Conservation (phyloP, 2,113 vertebrate genomes). For the Pelusios castaneus region DNA sequence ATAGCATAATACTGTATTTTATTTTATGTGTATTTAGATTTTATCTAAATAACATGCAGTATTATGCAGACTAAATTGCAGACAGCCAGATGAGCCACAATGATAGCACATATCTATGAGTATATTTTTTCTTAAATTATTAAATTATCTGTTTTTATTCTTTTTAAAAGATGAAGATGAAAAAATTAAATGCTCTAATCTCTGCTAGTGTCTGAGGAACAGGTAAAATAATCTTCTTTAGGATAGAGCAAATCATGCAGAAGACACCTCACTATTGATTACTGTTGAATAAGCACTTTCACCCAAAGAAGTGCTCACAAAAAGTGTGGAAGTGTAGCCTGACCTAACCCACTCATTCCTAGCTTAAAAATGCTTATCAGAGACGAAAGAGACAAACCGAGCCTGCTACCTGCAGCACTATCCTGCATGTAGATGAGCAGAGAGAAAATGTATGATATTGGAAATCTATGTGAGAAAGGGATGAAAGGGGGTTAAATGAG, state of each 20-base stretch:
- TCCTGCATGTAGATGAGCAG: background rate
- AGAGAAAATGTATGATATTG: background rate
- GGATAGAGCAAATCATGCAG: background rate
- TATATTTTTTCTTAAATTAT: background rate
- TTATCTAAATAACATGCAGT: background rate
- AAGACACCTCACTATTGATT: background rate
- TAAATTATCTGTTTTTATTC: background rate
- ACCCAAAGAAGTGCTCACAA: background rate
- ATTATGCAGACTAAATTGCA: background rate
- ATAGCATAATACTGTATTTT: background rate
- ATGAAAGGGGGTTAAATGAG: background rate
- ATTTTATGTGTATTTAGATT: background rate
- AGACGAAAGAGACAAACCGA: background rate
- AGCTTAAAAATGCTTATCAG: background rate
- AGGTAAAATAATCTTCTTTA: background rate
- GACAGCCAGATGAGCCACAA: background rate
- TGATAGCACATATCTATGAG: accelerated
- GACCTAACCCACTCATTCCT: background rate
- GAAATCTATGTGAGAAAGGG: background rate
- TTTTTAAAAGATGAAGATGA: background rate
- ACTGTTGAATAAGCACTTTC: background rate
- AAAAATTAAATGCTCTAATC: background rate
- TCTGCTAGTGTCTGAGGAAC: background rate
- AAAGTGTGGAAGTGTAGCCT: background rate
- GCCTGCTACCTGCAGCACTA: background rate